Conservation (phyloP, 2,797 vertebrate genomes). For the Squalus acanthias region DNA sequence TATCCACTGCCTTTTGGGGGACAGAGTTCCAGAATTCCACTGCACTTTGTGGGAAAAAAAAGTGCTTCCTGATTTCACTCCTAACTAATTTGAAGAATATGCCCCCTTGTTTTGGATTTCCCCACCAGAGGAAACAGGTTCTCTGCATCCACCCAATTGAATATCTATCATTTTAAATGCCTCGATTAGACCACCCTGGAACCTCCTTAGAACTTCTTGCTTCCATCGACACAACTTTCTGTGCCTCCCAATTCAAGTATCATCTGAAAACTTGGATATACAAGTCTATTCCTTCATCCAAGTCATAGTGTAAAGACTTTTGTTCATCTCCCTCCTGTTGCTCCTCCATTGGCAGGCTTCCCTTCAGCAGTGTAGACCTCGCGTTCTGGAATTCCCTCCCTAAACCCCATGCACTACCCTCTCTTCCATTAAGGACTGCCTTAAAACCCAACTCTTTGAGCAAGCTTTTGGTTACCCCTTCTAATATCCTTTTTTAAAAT, state of each 20-base stretch:
- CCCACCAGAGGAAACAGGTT: background rate
- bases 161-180: background rate
- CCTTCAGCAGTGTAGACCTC: background rate
- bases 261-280: background rate
- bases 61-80: background rate
- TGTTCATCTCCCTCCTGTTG: background rate
- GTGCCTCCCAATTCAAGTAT: background rate
- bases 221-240: background rate
- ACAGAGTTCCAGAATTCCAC: too few relatives aligned
- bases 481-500: background rate
- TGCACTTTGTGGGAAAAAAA: background rate
- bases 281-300: background rate
- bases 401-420: too few relatives aligned
- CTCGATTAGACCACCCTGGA: background rate
- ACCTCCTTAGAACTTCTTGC: background rate
- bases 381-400: background rate
- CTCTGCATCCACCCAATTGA: background rate
- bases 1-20: background rate
- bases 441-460: background rate
- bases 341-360: background rate
- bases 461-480: background rate
- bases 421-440: background rate
- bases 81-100: background rate
- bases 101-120: background rate
- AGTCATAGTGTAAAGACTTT: background rate